Evolutionary conservation across 1,140 invertebrate species (phyloP), one percentile per base, ranked within the genome.

Genomic region (Epicauta chinensis): DNA sequence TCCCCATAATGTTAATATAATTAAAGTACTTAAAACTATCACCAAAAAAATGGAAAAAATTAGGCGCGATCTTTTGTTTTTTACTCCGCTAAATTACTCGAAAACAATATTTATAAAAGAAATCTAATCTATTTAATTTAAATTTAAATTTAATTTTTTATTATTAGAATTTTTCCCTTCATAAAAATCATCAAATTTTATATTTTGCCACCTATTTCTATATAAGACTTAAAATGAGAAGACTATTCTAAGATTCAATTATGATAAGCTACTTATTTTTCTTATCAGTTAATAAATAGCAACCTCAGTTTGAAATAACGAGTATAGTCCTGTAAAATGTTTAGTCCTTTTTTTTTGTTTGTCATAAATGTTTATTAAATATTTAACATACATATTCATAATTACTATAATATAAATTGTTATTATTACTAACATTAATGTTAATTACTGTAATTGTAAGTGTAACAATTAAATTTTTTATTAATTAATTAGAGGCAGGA

Each of bases 261-360:
- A 65, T 50, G 63, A 65, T 65, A 65, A 65, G 53, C 48, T 31
- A 55, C 54, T 61, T 63, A 63, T 61, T 61, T 54, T 55, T 56
- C 58, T 62, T 65, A 65, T 65, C 63, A 61, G 59, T 61, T 61
- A 58, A 64, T 64, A 62, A 60, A 63, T 64, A 63, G 53, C 23
- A 23, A 23, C 23, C 23, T 23, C 23, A 23, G 23, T 23, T 23
- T 23, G 23, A 23, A 7, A 7, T 23, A 23, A 23, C 7, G 23
- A 23, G 23, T 23, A 23, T 23, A 3, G 7, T 23, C 45, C 41
- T 41, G 52, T 58, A 60, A 60, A 23, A 23, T 23, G 7, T 23
- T 3, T 55, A 49, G 38, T 36, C 30, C n/a, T n/a, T n/a, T n/a
- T 43, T 51, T 42, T 45, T 36, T 51, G 40, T 48, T 55, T 58